Evolutionary conservation across 1,140 invertebrate genomes (phyloP).

Genomic region (Sycophaga agraensis): DNA sequence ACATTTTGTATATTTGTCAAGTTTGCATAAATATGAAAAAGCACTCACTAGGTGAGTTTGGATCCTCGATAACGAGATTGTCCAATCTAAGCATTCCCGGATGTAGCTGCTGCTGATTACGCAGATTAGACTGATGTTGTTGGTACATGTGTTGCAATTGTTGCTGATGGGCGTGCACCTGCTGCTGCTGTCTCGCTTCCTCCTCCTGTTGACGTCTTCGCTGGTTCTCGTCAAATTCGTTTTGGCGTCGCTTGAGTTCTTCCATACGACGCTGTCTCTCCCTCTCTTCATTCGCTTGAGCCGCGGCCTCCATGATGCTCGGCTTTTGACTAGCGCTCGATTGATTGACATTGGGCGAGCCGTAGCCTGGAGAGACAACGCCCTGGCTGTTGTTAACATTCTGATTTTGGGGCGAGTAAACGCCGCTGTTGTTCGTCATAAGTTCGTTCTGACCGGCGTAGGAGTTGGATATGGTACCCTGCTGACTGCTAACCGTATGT

Average conservation of each 20-base stretch:
- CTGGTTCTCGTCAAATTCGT: slow-evolving; percentile 55
- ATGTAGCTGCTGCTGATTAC: slow-evolving; percentile 44
- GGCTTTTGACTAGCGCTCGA: slow-evolving; percentile 40
- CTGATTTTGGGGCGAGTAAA: slow-evolving; percentile 32
- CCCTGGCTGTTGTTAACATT: slow-evolving; percentile 32
- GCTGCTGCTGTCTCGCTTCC: neutral
- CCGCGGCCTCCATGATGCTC: slow-evolving; percentile 20
- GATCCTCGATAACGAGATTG: slow-evolving; percentile 60
- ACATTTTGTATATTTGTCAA: too few relatives aligned
- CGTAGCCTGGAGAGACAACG: slow-evolving; percentile 36
- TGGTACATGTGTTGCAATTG: slow-evolving; percentile 45
- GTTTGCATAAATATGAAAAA: neutral
- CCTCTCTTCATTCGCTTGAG: slow-evolving; percentile 50
- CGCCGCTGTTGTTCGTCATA: slow-evolving; percentile 6
- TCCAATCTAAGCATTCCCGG: slow-evolving; percentile 58
- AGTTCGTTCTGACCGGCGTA: slow-evolving; percentile 32
- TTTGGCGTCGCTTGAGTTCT: slow-evolving; percentile 59
- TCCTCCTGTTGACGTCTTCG: slow-evolving; percentile 46
- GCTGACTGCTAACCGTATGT: slow-evolving; percentile 39
- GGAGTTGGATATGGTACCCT: slow-evolving; percentile 37
- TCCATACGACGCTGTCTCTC: slow-evolving; percentile 59
- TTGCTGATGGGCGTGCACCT: slow-evolving; percentile 36
- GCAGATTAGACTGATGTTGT: slow-evolving; percentile 42
- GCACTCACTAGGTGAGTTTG: slow-evolving; percentile 46
- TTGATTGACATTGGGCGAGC: slow-evolving; percentile 35